Percentiles rank a stretch among this genome's conserved stretches.
These are phyloP conservation scores for Emydocephalus ijimae DNA, from an alignment of 2,113 vertebrate genomes.

Conservation along the genomic window DNA sequence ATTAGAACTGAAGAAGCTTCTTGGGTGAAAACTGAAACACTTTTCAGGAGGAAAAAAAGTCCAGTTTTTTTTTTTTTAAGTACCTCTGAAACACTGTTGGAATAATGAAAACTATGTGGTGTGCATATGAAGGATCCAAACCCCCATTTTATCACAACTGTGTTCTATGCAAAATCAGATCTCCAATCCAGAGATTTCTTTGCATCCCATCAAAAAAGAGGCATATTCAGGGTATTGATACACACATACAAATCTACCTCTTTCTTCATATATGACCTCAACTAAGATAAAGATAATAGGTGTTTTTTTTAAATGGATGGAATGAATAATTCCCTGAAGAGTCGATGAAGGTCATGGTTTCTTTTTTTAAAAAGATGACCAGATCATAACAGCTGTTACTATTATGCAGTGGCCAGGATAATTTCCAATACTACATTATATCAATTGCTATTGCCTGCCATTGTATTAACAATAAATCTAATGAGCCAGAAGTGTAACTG, in stretches of 20 bases:
- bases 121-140: neutral
- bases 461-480: constrained; percentile 55
- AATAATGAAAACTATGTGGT: neutral
- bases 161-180: neutral
- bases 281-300: constrained; percentile 30
- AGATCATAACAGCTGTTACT: constrained; percentile 51
- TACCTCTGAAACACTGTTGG: neutral
- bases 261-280: constrained; percentile 46
- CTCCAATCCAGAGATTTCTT: neutral
- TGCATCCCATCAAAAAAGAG: neutral
- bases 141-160: neutral
- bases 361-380: constrained; percentile 58
- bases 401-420: constrained; percentile 50
- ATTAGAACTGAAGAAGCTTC: neutral
- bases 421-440: constrained; percentile 62
- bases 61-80: too few species aligned
- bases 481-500: constrained; percentile 58
- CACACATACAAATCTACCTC: constrained; percentile 32
- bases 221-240: neutral
- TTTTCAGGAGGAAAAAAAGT: too few species aligned
- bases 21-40: neutral
- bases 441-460: constrained; percentile 56
- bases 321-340: constrained; percentile 65
- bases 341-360: constrained; percentile 63
- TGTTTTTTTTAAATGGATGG: neutral